Base-by-base conservation (phyloP, 2,113 vertebrate genomes). In the Cervus canadensis region DNA sequence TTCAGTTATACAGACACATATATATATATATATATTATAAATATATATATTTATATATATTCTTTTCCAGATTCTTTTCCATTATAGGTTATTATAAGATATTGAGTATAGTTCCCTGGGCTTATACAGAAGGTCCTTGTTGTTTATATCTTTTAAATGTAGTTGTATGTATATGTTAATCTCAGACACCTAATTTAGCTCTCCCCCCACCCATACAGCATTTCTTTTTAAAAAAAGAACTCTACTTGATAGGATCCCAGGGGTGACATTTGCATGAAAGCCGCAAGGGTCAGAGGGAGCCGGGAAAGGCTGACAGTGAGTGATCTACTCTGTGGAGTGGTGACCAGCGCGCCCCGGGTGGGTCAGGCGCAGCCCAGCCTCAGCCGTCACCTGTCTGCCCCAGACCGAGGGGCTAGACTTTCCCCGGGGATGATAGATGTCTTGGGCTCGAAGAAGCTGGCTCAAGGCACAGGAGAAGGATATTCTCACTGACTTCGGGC, bases 401-500 rank as follows among this genome's bases (percentile, higher is more conserved):
- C 90, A 81, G 64, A 87, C 67, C 21, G 6, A 86, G 74, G 26
- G 54, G 45, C 93, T 79, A 57, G 85, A 86, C 86, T 83, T 43
- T 19, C 84, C 93, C 84, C 13, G 0, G 43, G 43, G 64, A 45
- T 98, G 97, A 96, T 50, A 40, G 25, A 97, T 96, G 87, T 84
- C 91, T 30, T n/a, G 6, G 87, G 62, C 89, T 93, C 0, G 6
- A 71, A 57, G 94, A 89, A 84, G 92, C 91, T 88, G 93, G 91
- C 95, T 87, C n/a, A 3, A 84, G 85, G 62, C 89, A 90, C 79
- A 60, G 57, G n/a, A 92, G 86, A 97, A 93, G 90, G 92, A 98
- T 90, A 87, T 87, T 87, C 95, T 97, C 96, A 87, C 89, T 86
- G 71, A 97, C 97, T 93, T 82, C 48, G 28, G 97, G 97, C 95